Conservation (phyloP, 2,113 vertebrate genomes). For the Plecturocebus donacophilus region DNA sequence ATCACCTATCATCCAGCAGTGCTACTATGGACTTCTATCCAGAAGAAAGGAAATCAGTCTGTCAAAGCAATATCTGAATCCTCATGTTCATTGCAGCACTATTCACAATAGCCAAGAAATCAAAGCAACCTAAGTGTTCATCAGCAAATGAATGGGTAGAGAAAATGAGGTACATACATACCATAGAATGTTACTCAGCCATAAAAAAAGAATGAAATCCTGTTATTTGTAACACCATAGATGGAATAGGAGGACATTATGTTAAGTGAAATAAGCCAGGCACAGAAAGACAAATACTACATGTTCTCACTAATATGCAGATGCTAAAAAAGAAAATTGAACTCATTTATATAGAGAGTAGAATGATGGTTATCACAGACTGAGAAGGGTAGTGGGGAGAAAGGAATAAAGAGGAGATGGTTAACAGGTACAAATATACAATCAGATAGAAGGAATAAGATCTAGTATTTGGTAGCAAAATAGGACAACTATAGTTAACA, state of each 20-base stretch:
- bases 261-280: not conserved
- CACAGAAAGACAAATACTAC: not conserved
- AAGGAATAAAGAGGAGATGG: not conserved
- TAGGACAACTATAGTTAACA: not conserved
- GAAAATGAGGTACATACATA: not conserved
- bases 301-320: not conserved
- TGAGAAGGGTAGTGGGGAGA: not conserved
- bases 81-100: not conserved
- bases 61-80: not conserved
- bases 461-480: not conserved
- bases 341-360: not conserved
- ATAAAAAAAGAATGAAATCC: not conserved
- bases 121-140: not conserved
- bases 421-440: not conserved
- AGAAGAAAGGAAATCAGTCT: not conserved
- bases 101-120: not conserved
- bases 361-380: not conserved
- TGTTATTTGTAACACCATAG: not conserved
- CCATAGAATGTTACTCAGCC: not conserved
- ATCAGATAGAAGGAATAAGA: not conserved
- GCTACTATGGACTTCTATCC: not conserved
- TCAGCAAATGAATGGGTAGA: not conserved
- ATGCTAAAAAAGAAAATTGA: not conserved
- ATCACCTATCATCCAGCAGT: not conserved
- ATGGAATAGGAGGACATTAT: not conserved